Evolutionary conservation across 1,140 invertebrate genomes (phyloP), one percentile per base, ranked within the genome.

Genomic region (Dendroctonus valens): DNA sequence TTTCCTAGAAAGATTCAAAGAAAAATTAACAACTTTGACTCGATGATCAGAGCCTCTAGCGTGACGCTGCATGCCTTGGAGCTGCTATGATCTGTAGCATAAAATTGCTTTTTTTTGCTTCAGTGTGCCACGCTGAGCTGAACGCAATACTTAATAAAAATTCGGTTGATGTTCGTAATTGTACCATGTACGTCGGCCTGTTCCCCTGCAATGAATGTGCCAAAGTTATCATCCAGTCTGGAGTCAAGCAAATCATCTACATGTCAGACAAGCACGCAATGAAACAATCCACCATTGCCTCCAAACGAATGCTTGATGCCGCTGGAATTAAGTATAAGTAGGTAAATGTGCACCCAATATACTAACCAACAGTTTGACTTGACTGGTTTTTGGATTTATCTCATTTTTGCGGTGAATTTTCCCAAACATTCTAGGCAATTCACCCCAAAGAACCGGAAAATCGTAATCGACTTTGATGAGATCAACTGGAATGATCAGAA

Each of bases 151-250:
- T 98, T 2, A 98, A 98, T 76, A 95, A 91, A 78, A 97, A 94
- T 76, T 82, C 83, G 3, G 80, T 84, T 0, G 86, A 91, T 81
- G 78, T 96, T 0, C 87, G 87, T 72, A 84, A 87, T 67, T 96
- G 93, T 74, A 86, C 83, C 0, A 86, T 98, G 0, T 99, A 96
- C 78, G 91, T 94, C 0, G 88, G 85, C 0, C 77, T 95, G 6
- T 98, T 97, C 79, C 96, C 96, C 0, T 98, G 96, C 75, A 97
- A 97, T 76, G 94, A 97, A 79, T 99, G 96, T 84, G 92, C 96
- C 0, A 98, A 98, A 81, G 80, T 96, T 4, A 95, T 98, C n/a
- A 96, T 98, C 75, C 96, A 98, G 76, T 89, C 92, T n/a, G 91
- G 93, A 5, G 94, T 98, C 9, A 88, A 81, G 65, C 81, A 88